Percentiles rank a stretch among this genome's conserved stretches.
Conservation (phyloP, 2,797 vertebrate genomes). For the Sciurus vulgaris region DNA sequence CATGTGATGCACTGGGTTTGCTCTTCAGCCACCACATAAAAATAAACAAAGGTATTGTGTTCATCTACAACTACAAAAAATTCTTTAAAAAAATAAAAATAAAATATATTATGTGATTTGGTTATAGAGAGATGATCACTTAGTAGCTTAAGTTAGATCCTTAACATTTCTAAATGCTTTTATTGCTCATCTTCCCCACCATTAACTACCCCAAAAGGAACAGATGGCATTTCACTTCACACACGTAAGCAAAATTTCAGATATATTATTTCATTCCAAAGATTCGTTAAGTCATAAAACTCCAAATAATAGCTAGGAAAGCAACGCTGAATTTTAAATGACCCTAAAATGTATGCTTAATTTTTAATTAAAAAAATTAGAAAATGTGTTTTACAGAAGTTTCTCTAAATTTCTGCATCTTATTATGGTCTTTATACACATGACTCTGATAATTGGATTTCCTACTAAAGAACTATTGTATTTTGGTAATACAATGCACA, state of each 20-base stretch:
- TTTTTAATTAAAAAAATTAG: constrained; percentile 48
- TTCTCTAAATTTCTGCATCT: constrained; percentile 47
- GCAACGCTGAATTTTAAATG: constrained; percentile 40
- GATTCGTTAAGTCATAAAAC: constrained; percentile 58
- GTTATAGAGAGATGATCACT: constrained; percentile 39
- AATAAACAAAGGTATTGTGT: no score
- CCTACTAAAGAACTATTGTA: constrained; percentile 45
- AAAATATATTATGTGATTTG: constrained; percentile 30
- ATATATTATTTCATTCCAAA: constrained; percentile 56
- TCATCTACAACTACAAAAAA: no score
- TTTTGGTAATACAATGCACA: constrained; percentile 36
- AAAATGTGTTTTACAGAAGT: background rate
- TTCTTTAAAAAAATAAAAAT: background rate
- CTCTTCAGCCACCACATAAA: no score
- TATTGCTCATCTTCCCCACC: background rate
- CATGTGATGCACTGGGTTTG: no score
- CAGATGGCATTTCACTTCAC: constrained; percentile 54
- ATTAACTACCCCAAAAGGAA: constrained; percentile 64
- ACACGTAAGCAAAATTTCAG: constrained; percentile 59
- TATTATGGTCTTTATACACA: background rate
- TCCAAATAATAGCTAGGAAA: constrained; percentile 51
- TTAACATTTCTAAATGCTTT: constrained; percentile 66
- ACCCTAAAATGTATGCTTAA: constrained; percentile 17
- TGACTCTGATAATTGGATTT: constrained; percentile 15
- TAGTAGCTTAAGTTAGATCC: constrained; percentile 47